These are phyloP conservation scores for Leptoclinus maculatus DNA, from an alignment of 2,797 vertebrate species.

Conservation along the genomic window DNA sequence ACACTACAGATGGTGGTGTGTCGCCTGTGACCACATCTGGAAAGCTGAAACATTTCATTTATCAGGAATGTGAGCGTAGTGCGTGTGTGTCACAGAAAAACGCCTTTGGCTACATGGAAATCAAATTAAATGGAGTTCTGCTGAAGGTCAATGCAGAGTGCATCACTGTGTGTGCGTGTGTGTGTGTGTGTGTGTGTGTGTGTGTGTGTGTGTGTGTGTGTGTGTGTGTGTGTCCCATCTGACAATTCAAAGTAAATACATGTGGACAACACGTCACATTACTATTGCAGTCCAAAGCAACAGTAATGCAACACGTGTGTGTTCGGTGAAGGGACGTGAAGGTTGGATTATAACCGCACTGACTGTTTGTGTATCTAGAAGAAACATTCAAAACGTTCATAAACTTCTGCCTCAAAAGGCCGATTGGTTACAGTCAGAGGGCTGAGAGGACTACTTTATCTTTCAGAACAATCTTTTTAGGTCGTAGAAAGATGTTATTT, in stretches of 20 bases:
- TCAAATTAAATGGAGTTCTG: slow-evolving; percentile 49
- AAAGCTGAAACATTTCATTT: slow-evolving; percentile 48
- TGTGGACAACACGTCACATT: slow-evolving; percentile 10
- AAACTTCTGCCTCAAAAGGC: no score
- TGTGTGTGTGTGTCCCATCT: not conserved
- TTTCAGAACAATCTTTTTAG: not conserved
- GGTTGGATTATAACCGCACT: not conserved
- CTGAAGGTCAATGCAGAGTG: slow-evolving; percentile 48
- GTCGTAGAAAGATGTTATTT: not conserved
- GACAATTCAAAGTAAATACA: slow-evolving; percentile 11
- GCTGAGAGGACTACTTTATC: not conserved
- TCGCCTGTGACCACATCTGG: slow-evolving; percentile 57
- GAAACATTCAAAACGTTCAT: no score
- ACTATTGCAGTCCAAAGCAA: not conserved
- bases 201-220: not conserved
- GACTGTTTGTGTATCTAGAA: not conserved
- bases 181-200: slow-evolving; percentile 10
- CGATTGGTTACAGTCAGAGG: not conserved
- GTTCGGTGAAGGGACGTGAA: not conserved
- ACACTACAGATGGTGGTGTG: slow-evolving; percentile 34
- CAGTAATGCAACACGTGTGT: no score
- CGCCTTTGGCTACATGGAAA: slow-evolving; percentile 53
- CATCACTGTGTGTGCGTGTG: not conserved
- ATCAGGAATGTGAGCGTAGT: slow-evolving; percentile 51
- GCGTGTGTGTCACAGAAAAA: slow-evolving; percentile 24